phyloP scores from a whole-genome alignment of 2,797 vertebrate species.

The Syndactyla subalaris region DNA sequence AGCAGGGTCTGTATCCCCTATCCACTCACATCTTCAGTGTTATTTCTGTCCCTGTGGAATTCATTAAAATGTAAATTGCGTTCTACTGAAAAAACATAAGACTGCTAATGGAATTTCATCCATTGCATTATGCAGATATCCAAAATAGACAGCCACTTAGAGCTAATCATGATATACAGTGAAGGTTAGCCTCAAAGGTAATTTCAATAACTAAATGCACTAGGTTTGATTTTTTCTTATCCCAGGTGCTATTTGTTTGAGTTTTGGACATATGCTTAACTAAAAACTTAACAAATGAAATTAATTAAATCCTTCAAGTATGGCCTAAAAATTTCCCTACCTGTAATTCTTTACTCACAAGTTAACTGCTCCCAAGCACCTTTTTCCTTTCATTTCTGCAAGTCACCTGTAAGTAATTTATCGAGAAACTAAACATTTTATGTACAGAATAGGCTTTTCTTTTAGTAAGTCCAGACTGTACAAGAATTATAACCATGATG shows the following conservation, averaged over 20 bases:
- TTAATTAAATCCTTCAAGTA: background rate
- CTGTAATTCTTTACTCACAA: background rate
- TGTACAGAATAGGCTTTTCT: background rate
- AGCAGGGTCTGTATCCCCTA: background rate
- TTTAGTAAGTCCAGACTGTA: background rate
- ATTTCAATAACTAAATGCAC: background rate
- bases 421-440: background rate
- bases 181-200: background rate
- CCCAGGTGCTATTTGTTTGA: background rate
- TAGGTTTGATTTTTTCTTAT: background rate
- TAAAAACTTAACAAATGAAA: background rate
- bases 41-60: conserved; percentile 8
- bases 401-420: background rate
- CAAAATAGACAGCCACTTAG: background rate
- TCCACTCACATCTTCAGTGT: background rate
- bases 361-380: background rate
- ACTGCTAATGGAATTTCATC: conserved; percentile 7
- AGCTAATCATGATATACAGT: background rate
- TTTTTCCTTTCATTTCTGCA: background rate
- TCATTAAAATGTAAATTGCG: background rate
- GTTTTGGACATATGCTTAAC: background rate
- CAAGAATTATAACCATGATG: background rate
- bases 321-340: background rate
- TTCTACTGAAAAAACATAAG: background rate
- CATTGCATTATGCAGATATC: background rate